Percentiles rank a stretch among this genome's conserved stretches.
Conservation (phyloP, 2,113 vertebrate species). For the Connochaetes taurinus region DNA sequence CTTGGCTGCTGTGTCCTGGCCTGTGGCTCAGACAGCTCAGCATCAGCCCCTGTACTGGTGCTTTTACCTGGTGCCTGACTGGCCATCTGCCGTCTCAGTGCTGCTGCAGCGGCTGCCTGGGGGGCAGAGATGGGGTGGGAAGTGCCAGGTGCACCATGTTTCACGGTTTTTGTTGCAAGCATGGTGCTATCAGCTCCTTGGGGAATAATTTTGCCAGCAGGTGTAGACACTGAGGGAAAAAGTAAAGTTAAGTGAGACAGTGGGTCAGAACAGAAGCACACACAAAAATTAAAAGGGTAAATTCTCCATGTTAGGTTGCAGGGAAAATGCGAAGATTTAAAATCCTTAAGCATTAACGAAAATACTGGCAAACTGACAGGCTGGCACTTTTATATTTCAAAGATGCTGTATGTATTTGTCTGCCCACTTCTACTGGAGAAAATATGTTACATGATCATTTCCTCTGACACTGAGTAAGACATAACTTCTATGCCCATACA, state of each 20-base stretch:
- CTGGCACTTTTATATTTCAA: neutral
- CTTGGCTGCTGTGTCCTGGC: neutral
- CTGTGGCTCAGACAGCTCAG: neutral
- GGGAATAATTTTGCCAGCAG: constrained; percentile 79
- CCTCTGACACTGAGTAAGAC: neutral
- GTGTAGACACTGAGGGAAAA: constrained; percentile 61
- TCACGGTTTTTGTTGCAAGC: constrained; percentile 94
- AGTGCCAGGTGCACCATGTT: constrained; percentile 88
- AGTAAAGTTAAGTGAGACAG: neutral
- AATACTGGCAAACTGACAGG: neutral
- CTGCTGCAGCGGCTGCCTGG: constrained; percentile 91
- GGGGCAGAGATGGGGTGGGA: constrained; percentile 86
- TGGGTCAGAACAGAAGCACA: neutral
- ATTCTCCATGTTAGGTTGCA: neutral
- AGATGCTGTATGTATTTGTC: neutral
- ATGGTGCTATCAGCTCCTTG: constrained; percentile 92
- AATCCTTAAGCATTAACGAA: neutral
- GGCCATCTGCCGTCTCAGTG: constrained; percentile 91
- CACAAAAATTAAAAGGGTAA: neutral
- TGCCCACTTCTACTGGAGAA: neutral
- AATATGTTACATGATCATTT: accelerated
- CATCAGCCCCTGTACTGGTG: accelerated
- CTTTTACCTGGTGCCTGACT: constrained; percentile 87
- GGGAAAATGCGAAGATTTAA: neutral
- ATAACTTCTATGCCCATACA: accelerated